These are phyloP conservation scores for Ondatra zibethicus DNA, from an alignment of 2,113 vertebrate genomes.

Conservation along the genomic window DNA sequence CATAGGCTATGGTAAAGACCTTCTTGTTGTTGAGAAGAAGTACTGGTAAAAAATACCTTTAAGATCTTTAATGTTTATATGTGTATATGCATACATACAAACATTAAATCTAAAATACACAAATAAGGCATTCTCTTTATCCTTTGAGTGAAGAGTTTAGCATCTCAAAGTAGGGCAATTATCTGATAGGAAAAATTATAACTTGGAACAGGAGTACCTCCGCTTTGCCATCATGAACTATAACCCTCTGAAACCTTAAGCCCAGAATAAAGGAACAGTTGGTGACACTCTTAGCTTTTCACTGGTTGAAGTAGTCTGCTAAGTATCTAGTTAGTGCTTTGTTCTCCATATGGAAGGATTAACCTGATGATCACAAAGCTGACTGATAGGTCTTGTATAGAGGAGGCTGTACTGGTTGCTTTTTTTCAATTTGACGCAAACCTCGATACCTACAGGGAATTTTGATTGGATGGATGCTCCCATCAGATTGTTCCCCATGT, in stretches of 20 bases:
- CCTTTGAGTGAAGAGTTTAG: neutral
- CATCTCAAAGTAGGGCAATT: neutral
- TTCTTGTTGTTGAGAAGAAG: neutral
- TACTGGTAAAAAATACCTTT: neutral
- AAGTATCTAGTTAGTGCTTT: neutral
- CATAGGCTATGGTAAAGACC: neutral
- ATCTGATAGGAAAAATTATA: neutral
- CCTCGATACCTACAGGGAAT: neutral
- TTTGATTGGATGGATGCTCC: neutral
- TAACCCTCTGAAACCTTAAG: neutral
- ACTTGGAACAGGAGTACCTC: neutral
- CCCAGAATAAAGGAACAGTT: neutral
- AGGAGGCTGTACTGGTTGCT: neutral
- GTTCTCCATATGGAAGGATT: neutral
- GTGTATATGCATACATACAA: neutral
- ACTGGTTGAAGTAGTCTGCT: neutral
- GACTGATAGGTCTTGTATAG: neutral
- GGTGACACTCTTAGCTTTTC: neutral
- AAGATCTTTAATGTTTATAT: neutral
- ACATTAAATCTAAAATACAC: neutral
- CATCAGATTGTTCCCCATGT: neutral
- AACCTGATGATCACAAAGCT: neutral
- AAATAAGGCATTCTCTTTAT: neutral
- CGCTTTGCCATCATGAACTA: neutral
- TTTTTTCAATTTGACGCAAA: neutral